Evolutionary conservation across 2,113 vertebrate species (phyloP), one percentile per base, ranked within the genome.

Genomic region (Arvicanthis niloticus): DNA sequence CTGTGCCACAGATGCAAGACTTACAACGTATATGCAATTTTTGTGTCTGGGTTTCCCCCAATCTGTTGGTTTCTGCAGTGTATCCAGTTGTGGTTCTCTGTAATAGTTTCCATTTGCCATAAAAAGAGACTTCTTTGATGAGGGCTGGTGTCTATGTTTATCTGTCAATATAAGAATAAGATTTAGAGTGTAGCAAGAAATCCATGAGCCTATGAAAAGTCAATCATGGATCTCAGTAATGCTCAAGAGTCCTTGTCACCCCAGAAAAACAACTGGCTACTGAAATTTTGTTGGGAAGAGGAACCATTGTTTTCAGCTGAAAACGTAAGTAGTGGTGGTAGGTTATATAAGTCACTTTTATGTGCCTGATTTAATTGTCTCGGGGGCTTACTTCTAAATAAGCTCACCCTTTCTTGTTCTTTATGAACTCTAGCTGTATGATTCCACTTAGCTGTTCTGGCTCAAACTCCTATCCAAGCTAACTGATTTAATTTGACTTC

Each of bases 11-110:
- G 80, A 82, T 26, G 6, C 21, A 37, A 37, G 37, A 60, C 11
- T 37, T 40, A 7, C 26, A 13, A 26, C 40, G 11, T 40, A 58
- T 17, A 58, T 82, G 12, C 16, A 82, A 26, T 12, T 58, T 22
- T 60, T 60, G 37, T 2, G 26, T 22, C 22, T 60, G 21, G 22
- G 10, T 5, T 58, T 2, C 2, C 11, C 34, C 2, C 0, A 7
- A 81, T n/a, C 53, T 82, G 37, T 7, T 82, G 3, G 53, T 60
- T 37, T 40, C 53, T 15, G 34, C 19, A 81, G 4, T 82, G 5
- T 40, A 13, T n/a, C 37, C 6, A 40, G 21, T 40, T 82, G 21
- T 40, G 80, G 3, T n/a, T 82, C 40, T 40, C 80, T 58, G 77
- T 56, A 34, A 21, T 56, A 5, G 9, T 80, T 34, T 56, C 51